Percentiles rank a stretch among this genome's conserved stretches.
Evolutionary conservation across 1,140 invertebrate genomes (phyloP).

Genomic region (Mylabris phalerata): DNA sequence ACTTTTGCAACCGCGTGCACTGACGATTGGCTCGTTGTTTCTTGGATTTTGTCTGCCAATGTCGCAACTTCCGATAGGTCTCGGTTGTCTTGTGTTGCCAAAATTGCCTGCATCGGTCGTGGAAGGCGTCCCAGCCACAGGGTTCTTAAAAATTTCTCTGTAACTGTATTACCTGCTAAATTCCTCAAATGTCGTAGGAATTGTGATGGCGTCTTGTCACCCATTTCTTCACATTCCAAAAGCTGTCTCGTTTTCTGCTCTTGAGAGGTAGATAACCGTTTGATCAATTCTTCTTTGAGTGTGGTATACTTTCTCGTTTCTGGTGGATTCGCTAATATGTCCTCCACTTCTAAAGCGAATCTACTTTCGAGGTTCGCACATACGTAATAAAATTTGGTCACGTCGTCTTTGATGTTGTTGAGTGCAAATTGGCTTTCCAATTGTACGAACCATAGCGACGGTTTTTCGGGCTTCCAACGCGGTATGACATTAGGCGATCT

Average conservation of each 20-base stretch:
- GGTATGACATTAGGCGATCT: too few species aligned
- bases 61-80: slow-evolving; percentile 29
- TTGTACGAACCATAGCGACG: slow-evolving; percentile 21
- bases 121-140: slow-evolving; percentile 23
- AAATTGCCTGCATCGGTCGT: slow-evolving; percentile 10
- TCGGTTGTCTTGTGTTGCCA: slow-evolving; percentile 15
- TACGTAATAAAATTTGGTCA: not conserved
- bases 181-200: slow-evolving; percentile 18
- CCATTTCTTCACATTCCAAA: slow-evolving; percentile 33
- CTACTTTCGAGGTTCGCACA: not conserved
- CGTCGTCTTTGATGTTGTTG: not conserved
- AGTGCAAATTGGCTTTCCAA: not conserved
- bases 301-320: slow-evolving; percentile 16
- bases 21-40: slow-evolving; percentile 11
- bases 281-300: slow-evolving; percentile 31
- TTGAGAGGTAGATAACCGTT: slow-evolving; percentile 22
- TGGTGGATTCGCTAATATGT: slow-evolving; percentile 18
- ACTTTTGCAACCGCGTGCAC: not conserved
- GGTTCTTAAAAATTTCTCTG: slow-evolving; percentile 13
- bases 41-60: slow-evolving; percentile 43
- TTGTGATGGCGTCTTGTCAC: slow-evolving; percentile 35
- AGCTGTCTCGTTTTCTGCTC: slow-evolving; percentile 27
- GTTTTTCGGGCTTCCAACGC: slow-evolving; percentile 1
- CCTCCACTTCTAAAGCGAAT: not conserved
- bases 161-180: slow-evolving; percentile 8